These are phyloP conservation scores for Cerastoderma edule DNA, from an alignment of 2,888 invertebrate species.

Conservation along the genomic window DNA sequence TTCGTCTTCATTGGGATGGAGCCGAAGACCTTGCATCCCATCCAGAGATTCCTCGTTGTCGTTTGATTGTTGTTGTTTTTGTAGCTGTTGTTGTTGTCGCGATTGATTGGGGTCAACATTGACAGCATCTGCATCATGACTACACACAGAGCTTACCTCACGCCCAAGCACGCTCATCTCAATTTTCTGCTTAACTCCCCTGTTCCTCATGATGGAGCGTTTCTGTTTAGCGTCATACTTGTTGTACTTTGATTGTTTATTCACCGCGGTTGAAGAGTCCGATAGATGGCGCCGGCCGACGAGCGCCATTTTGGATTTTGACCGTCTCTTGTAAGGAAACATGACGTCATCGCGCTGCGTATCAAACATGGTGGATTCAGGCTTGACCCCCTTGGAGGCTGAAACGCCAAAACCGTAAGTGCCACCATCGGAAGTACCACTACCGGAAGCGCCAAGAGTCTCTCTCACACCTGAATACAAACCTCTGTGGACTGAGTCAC, in stretches of 20 bases:
- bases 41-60: no score
- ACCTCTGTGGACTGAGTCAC: no score
- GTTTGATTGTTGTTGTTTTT: no score
- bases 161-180: constrained; percentile 15
- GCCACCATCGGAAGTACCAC: no score
- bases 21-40: background rate
- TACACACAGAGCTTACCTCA: constrained; percentile 1
- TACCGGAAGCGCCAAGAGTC: no score
- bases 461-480: no score
- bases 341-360: constrained; percentile 2
- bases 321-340: background rate
- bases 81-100: no score
- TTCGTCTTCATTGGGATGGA: background rate
- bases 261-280: constrained; percentile 4
- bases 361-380: constrained; percentile 10
- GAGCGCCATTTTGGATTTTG: background rate
- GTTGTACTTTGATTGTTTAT: constrained; percentile 1
- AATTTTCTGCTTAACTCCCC: background rate
- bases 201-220: constrained; percentile 3
- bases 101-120: no score
- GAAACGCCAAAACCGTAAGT: background rate
- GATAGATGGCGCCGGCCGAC: background rate
- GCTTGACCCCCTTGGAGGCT: background rate
- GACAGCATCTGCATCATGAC: constrained; percentile 8
- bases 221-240: constrained; percentile 18